Evolutionary conservation across 2,797 vertebrate species (phyloP).

Genomic region (Salmo trutta): DNA sequence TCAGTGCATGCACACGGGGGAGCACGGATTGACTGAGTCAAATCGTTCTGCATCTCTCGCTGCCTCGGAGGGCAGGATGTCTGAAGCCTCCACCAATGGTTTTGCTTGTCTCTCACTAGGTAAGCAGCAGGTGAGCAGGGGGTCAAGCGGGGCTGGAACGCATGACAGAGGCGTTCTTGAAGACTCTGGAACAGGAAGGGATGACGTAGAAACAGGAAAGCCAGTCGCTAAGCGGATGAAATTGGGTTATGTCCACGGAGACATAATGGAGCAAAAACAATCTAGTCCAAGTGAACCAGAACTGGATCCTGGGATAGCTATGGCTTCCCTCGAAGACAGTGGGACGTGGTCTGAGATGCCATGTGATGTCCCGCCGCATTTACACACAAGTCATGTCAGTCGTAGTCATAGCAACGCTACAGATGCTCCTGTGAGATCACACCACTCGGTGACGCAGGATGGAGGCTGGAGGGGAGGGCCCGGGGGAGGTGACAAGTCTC

Average conservation of each 20-base stretch:
- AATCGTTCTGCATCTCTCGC: slow-evolving; percentile 18
- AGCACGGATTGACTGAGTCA: not conserved
- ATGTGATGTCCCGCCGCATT: not conserved
- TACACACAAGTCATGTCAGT: not conserved
- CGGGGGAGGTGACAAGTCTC: not conserved
- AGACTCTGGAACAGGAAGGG: slow-evolving; percentile 5
- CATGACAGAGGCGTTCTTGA: slow-evolving; percentile 24
- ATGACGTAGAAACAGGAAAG: not conserved
- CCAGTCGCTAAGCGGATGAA: slow-evolving; percentile 42
- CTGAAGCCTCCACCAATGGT: slow-evolving; percentile 38
- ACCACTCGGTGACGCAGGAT: not conserved
- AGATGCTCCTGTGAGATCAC: not conserved
- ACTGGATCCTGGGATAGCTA: not conserved
- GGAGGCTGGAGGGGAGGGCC: not conserved
- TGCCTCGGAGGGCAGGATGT: slow-evolving; percentile 6
- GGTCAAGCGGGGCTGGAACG: slow-evolving; percentile 22
- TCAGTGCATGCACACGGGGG: slow-evolving; percentile 4
- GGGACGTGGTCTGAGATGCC: slow-evolving; percentile 3
- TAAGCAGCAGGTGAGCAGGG: slow-evolving; percentile 33
- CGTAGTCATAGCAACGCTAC: not conserved
- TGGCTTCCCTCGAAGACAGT: not conserved
- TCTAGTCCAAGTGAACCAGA: not conserved
- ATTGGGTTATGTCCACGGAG: not conserved
- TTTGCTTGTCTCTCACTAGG: slow-evolving; percentile 52
- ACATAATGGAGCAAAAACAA: not conserved